Evolutionary conservation across 1,140 invertebrate genomes (phyloP).

Genomic region (Coelopa frigida): DNA sequence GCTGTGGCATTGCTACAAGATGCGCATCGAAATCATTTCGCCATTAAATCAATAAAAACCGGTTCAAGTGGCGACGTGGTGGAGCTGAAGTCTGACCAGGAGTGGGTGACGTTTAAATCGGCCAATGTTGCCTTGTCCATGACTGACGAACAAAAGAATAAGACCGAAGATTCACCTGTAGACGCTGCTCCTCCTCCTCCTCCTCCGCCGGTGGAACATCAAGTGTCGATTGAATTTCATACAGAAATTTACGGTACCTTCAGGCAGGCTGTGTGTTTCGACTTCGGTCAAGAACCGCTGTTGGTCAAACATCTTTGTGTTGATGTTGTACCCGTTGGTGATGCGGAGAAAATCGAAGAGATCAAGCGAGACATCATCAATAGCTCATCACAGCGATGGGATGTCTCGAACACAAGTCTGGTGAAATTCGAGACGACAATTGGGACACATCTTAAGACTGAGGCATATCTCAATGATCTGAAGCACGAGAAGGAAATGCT

Average conservation of each 20-base stretch:
- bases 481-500: slow-evolving; percentile 54
- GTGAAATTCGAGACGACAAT: slow-evolving; percentile 56
- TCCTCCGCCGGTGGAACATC: slow-evolving; percentile 46
- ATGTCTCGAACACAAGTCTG: slow-evolving; percentile 51
- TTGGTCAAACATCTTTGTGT: slow-evolving; percentile 66
- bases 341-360: slow-evolving; percentile 62
- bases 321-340: slow-evolving; percentile 64
- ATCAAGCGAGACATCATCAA: slow-evolving; percentile 56
- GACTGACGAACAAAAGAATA: too few species aligned
- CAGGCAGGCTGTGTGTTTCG: slow-evolving; percentile 71
- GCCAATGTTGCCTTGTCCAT: too few species aligned
- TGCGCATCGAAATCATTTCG: slow-evolving; percentile 64
- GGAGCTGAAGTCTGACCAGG: slow-evolving; percentile 51
- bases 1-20: slow-evolving; percentile 66
- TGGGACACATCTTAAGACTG: slow-evolving; percentile 47
- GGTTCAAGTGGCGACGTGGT: too few species aligned
- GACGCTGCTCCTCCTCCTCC: too few species aligned
- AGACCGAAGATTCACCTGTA: too few species aligned
- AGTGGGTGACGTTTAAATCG: slow-evolving; percentile 54
- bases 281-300: slow-evolving; percentile 65
- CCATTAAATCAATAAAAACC: slow-evolving; percentile 49
- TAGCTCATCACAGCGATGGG: slow-evolving; percentile 56
- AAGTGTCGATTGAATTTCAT: slow-evolving; percentile 61
- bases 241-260: slow-evolving; percentile 75
- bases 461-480: slow-evolving; percentile 44